Evolutionary conservation across 2,113 vertebrate species (phyloP).

Genomic region (Cyprinodon brontotheroides): DNA sequence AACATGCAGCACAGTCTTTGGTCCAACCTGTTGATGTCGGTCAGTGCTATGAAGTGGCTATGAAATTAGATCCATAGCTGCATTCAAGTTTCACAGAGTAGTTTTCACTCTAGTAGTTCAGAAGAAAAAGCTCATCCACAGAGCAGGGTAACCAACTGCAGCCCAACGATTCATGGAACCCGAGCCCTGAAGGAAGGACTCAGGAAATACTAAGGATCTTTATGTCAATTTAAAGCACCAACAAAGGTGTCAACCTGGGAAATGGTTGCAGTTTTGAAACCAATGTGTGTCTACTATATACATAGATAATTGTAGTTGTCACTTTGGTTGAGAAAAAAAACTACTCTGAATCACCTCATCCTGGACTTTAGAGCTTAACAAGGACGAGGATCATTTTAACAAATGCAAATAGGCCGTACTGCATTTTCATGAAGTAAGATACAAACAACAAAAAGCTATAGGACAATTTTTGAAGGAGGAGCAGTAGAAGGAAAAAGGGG

Average conservation of each 20-base stretch:
- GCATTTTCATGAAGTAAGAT: neutral
- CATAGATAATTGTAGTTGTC: no score
- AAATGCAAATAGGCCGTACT: neutral
- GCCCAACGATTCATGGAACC: neutral
- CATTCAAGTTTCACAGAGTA: slow-evolving; percentile 71
- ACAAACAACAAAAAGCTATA: neutral
- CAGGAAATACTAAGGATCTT: neutral
- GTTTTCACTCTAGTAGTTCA: slow-evolving; percentile 57
- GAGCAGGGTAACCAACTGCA: neutral
- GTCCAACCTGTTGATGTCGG: neutral
- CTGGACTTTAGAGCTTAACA: neutral
- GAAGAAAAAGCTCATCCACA: slow-evolving; percentile 19
- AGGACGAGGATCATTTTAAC: neutral
- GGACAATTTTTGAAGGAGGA: neutral
- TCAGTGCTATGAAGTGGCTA: neutral
- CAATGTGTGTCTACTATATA: neutral
- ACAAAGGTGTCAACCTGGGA: neutral
- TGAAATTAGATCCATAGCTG: slow-evolving; percentile 50
- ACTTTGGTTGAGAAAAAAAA: neutral
- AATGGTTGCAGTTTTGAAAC: neutral
- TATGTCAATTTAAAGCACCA: neutral
- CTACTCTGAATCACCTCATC: neutral
- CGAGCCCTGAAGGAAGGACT: neutral
- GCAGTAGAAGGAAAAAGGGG: neutral
- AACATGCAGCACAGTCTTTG: neutral